Evolutionary conservation across 2,888 invertebrate species (phyloP), one percentile per base, ranked within the genome.

Genomic region (Drosophila gaucha): DNA sequence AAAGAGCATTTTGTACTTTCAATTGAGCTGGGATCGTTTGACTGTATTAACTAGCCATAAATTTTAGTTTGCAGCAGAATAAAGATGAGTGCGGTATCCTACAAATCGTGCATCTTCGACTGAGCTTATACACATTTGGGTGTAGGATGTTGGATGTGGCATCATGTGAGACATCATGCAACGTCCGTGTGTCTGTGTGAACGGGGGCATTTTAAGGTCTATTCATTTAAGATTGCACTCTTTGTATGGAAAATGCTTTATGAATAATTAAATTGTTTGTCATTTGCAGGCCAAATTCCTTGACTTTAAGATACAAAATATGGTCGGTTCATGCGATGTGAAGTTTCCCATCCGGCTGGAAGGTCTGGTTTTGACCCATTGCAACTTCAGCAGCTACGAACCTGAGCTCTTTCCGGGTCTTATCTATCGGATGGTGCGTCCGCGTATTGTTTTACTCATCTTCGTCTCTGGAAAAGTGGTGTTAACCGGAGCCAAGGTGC

Each of bases 401-500:
- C 99, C 99, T 0, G 99, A 99, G 92, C 93, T 99, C 43, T 99
- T 99, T 91, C 99, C 99, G 41, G 99, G 99, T 74, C 94, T 99
- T 39, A 98, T 99, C 84, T 99, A 99, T 92, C 94, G 99, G 89
- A 98, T 99, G 98, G 97, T 99, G 56, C 97, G 97, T 92, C 99
- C 99, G 6, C 95, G 98, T 89, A 96, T 99, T 89, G 99, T 99
- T 4, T 93, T 99, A 73, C 93, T 99, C 50, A 99, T 99, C 88
- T 99, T 99, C 93, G 99, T 99, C 4, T 99, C 99, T 72, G 99
- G 99, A 47, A 99, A 99, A 94, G 96, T 99, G 67, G 99, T 99
- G 14, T 94, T 99, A 74, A 99, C 99, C 74, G 98, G 99, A 76
- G 99, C 98, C 66, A 99, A 99, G 93, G 96, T 96, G 38, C 93